phyloP scores from a whole-genome alignment of 2,888 invertebrate species.

The Apeira syringaria region DNA sequence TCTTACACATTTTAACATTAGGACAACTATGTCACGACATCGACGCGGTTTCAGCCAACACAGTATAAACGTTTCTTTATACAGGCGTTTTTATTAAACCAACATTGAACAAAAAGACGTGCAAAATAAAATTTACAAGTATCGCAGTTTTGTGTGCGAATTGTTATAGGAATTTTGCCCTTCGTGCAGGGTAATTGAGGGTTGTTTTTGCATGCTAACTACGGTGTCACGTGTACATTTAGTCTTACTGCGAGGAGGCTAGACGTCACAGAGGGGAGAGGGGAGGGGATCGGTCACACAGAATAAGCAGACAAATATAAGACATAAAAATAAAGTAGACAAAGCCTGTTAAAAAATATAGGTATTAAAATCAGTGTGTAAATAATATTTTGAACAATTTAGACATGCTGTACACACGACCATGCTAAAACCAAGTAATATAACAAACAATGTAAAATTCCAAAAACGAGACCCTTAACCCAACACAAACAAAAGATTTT shows the following conservation, averaged over 20 bases:
- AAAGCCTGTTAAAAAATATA: conserved; percentile 9
- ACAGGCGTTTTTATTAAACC: conserved; percentile 8
- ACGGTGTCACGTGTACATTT: conserved; percentile 53
- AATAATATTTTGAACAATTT: not conserved
- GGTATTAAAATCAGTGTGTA: too few species aligned
- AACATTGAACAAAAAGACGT: conserved; percentile 25
- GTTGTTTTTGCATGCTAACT: conserved; percentile 34
- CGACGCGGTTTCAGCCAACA: not conserved
- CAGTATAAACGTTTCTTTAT: not conserved
- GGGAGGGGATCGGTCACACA: conserved; percentile 11
- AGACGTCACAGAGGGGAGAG: conserved; percentile 49
- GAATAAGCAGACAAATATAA: conserved; percentile 17
- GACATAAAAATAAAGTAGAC: conserved; percentile 11
- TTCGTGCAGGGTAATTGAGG: conserved; percentile 25
- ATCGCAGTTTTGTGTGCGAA: conserved; percentile 30
- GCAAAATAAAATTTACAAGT: conserved; percentile 24
- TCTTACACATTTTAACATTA: not conserved
- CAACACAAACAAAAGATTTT: too few species aligned
- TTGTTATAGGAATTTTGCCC: conserved; percentile 22
- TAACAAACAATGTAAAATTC: too few species aligned
- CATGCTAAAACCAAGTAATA: too few species aligned
- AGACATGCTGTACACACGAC: conserved; percentile 3
- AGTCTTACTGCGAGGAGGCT: conserved; percentile 54
- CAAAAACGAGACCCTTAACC: too few species aligned
- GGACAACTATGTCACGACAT: too few species aligned